Percentiles rank a stretch among this genome's conserved stretches.
Evolutionary conservation across 2,797 vertebrate genomes (phyloP).

Genomic region (Serranus cabrilla): DNA sequence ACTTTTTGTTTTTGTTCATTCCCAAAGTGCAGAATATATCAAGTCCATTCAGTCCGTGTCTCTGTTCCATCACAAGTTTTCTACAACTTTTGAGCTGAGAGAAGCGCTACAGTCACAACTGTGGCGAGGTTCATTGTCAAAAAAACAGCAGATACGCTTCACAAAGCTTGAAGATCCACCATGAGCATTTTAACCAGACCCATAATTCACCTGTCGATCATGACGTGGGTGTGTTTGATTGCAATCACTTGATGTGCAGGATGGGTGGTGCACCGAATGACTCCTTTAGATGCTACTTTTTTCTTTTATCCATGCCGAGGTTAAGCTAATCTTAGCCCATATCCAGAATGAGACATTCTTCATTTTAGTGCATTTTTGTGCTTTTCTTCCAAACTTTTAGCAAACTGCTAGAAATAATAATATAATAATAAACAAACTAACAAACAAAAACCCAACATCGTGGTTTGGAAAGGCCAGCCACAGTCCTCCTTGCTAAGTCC

Average conservation of each 20-base stretch:
- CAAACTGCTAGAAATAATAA: background rate
- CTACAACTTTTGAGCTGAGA: background rate
- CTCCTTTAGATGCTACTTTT: background rate
- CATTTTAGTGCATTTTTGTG: background rate
- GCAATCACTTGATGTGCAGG: background rate
- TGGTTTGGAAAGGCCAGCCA: background rate
- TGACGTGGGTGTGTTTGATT: background rate
- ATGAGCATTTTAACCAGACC: background rate
- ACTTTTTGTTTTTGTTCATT: background rate
- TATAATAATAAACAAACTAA: no score
- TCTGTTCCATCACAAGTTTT: background rate
- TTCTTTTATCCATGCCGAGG: background rate
- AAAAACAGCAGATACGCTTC: background rate
- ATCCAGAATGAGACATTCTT: background rate
- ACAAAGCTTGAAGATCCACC: background rate
- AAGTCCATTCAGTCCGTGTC: background rate
- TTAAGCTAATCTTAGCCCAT: background rate
- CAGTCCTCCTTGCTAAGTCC: no score
- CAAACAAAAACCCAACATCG: background rate
- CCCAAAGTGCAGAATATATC: no score
- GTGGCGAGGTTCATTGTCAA: background rate
- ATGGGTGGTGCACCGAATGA: background rate
- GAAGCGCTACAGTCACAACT: no score
- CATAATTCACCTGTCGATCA: slow-evolving; percentile 10
- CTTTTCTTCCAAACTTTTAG: background rate